Percentiles rank a stretch among this genome's conserved stretches.
Evolutionary conservation across 2,113 vertebrate genomes (phyloP).

Genomic region (Connochaetes taurinus): DNA sequence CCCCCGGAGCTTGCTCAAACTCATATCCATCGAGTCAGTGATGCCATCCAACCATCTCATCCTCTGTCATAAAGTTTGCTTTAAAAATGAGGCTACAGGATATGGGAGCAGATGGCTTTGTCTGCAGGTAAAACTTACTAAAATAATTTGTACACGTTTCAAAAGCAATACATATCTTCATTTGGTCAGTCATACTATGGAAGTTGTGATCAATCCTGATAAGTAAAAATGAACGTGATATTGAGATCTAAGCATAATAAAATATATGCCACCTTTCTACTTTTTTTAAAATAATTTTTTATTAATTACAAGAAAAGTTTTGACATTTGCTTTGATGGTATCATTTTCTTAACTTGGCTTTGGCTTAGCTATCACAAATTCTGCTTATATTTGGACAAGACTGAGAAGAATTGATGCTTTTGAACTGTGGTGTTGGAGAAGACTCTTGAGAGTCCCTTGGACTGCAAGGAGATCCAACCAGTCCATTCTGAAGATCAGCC

Average conservation of each 20-base stretch:
- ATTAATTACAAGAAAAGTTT: slow-evolving; percentile 52
- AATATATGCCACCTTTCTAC: neutral
- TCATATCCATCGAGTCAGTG: neutral
- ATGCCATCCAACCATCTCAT: neutral
- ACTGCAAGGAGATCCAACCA: no score
- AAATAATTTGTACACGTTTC: neutral
- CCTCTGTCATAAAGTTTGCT: neutral
- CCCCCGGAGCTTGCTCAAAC: neutral
- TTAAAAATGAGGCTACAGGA: neutral
- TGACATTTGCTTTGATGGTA: slow-evolving; percentile 29
- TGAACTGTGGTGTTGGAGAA: no score
- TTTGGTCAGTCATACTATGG: neutral
- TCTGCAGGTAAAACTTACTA: neutral
- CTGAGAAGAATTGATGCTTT: slow-evolving; percentile 32
- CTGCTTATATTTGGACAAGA: slow-evolving; percentile 66
- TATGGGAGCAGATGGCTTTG: neutral
- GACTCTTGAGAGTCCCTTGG: no score
- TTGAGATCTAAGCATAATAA: neutral
- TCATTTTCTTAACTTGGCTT: slow-evolving; percentile 67
- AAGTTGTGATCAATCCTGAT: neutral
- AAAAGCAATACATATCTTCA: neutral
- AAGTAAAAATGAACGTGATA: slow-evolving; percentile 30
- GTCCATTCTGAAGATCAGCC: no score
- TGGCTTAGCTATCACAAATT: slow-evolving; percentile 68
- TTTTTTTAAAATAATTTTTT: slow-evolving; percentile 21